Evolutionary conservation across 2,888 invertebrate genomes (phyloP), one percentile per base, ranked within the genome.

Genomic region (Trachelus stipa): DNA sequence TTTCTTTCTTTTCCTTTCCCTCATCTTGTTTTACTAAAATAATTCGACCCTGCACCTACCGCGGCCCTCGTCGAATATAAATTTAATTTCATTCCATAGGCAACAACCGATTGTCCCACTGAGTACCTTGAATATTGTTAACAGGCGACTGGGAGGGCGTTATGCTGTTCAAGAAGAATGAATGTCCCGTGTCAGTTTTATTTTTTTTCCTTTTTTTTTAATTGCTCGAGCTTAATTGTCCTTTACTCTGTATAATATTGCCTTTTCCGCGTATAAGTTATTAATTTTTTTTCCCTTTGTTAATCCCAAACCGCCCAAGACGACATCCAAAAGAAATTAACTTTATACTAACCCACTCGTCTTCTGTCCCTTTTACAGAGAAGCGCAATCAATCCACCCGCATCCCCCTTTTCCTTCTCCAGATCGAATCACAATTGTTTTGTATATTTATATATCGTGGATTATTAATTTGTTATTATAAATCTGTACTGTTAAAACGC

Each of bases 391-490:
- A 12, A 37, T 9, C 23, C 15, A 12, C 3, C 35, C 35, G 2
- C 35, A 12, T 2, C 0, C 1, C 2, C 23, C 9, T 23, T 23
- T 15, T 0, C 6, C 15, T 23, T 23, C 23, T 9, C 9, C 6
- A 15, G 40, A 9, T 56, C 40, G 23, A 56, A 79, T 80, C 74
- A 79, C 69, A 56, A 80, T 85, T 81, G 80, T 84, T 85, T 82
- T 83, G 82, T 83, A 83, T 81, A 81, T 82, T 80, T 84, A 81
- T 83, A 83, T 78, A 80, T 81, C 79, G 76, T 80, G 82, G 79
- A 34, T 79, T 81, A 81, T 79, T 82, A 74, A 81, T 78, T 23
- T 78, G 78, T 77, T 78, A 77, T 76, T 74, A 75, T 2, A 30
- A 33, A 30, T 11, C 12, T 71, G 9, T 71, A 71, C 71, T 71